These are phyloP conservation scores for Nasua narica DNA, from an alignment of 2,797 vertebrate species.

Conservation along the genomic window DNA sequence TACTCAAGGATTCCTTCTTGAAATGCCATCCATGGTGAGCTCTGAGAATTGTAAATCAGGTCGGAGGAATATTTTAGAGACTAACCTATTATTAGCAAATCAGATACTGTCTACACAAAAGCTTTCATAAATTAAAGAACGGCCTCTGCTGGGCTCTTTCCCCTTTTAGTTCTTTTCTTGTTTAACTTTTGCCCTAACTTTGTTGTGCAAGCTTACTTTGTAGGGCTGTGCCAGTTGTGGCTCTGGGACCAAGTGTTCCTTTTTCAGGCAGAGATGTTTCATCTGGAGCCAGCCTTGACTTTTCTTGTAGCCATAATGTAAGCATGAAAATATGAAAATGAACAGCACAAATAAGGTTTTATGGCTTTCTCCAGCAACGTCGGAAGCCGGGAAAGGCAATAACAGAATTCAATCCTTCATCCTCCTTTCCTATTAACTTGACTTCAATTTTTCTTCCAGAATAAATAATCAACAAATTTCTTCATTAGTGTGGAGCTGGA, in stretches of 20 bases:
- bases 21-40: slow-evolving; percentile 76
- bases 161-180: slow-evolving; percentile 66
- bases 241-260: slow-evolving; percentile 57
- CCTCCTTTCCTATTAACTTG: slow-evolving; percentile 57
- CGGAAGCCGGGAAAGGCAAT: slow-evolving; percentile 65
- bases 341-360: slow-evolving; percentile 78
- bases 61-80: slow-evolving; percentile 71
- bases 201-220: slow-evolving; percentile 61
- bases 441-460: slow-evolving; percentile 66
- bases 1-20: slow-evolving; percentile 64
- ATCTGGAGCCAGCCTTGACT: slow-evolving; percentile 69
- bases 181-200: slow-evolving; percentile 71
- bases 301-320: slow-evolving; percentile 71
- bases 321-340: slow-evolving; percentile 79
- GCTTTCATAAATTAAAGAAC: slow-evolving; percentile 66
- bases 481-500: slow-evolving; percentile 55
- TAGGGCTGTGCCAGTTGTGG: slow-evolving; percentile 47
- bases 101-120: slow-evolving; percentile 61
- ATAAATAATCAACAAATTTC: slow-evolving; percentile 67
- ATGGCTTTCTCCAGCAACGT: slow-evolving; percentile 58
- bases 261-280: slow-evolving; percentile 75
- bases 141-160: slow-evolving; percentile 62
- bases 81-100: slow-evolving; percentile 66
- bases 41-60: slow-evolving; percentile 57
- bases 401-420: slow-evolving; percentile 62